These are phyloP conservation scores for Xanthorhoe spadicearia DNA, from an alignment of 2,888 invertebrate genomes.

Conservation along the genomic window DNA sequence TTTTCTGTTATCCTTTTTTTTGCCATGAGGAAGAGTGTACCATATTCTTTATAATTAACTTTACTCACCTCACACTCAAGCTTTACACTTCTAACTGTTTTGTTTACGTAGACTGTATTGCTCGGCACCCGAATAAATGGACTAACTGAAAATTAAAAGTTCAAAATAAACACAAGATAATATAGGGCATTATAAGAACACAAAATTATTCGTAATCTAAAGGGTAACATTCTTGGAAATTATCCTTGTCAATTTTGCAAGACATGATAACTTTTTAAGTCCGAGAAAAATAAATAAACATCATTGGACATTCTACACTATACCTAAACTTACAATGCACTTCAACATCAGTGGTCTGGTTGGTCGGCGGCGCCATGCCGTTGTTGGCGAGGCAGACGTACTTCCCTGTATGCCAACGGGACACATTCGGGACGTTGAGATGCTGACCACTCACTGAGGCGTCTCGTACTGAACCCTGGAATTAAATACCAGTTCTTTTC, in stretches of 20 bases:
- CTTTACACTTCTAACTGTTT: slow-evolving; percentile 88
- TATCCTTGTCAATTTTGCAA: too few species aligned
- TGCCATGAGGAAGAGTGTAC: background rate
- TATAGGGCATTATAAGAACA: too few species aligned
- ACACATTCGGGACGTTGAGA: slow-evolving; percentile 89
- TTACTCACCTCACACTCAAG: slow-evolving; percentile 88
- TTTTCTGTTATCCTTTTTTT: too few species aligned
- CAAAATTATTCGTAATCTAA: too few species aligned
- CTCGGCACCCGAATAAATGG: slow-evolving; percentile 92
- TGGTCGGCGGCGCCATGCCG: slow-evolving; percentile 92
- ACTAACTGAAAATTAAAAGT: slow-evolving; percentile 86
- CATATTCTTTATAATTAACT: background rate
- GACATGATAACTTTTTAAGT: too few species aligned
- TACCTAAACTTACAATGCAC: slow-evolving; percentile 91
- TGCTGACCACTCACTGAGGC: slow-evolving; percentile 90
- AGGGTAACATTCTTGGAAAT: too few species aligned
- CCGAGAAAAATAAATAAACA: too few species aligned
- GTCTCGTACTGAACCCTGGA: slow-evolving; percentile 82
- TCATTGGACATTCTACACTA: too few species aligned
- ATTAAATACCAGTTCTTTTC: background rate
- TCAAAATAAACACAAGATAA: background rate
- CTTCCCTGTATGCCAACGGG: slow-evolving; percentile 89
- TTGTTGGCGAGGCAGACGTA: slow-evolving; percentile 93
- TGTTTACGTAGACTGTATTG: slow-evolving; percentile 90
- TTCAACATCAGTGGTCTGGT: slow-evolving; percentile 92